These are phyloP conservation scores for Panagrolaimus sp. DNA, from an alignment of 1,140 invertebrate genomes.

Conservation along the genomic window DNA sequence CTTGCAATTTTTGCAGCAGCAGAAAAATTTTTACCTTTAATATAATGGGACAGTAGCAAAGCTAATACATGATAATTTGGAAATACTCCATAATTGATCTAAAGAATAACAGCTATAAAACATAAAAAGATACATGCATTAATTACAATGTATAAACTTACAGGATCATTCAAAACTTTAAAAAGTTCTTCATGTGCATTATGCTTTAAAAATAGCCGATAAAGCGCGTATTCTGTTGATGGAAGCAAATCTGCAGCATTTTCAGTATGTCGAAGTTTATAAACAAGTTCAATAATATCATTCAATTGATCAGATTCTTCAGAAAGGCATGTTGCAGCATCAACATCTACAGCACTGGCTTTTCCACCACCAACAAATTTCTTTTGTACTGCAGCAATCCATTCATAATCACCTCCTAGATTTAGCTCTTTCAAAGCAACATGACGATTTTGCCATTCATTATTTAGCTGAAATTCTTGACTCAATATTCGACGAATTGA, in stretches of 20 bases:
- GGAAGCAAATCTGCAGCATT: conserved; percentile 68
- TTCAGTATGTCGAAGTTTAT: conserved; percentile 66
- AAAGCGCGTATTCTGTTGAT: conserved; percentile 74
- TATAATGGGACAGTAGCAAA: conserved; percentile 73
- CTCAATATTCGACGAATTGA: conserved; percentile 15
- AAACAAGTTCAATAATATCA: conserved; percentile 50
- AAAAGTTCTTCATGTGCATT: conserved; percentile 66
- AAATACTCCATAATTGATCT: conserved; percentile 79
- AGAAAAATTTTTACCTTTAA: conserved; percentile 66
- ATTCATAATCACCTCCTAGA: conserved; percentile 50
- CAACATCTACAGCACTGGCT: conserved; percentile 54
- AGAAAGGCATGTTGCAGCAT: conserved; percentile 42
- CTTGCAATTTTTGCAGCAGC: conserved; percentile 71
- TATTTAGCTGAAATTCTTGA: conserved; percentile 21
- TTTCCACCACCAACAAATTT: conserved; percentile 51
- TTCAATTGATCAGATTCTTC: conserved; percentile 44
- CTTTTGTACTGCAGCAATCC: conserved; percentile 53
- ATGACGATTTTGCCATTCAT: conserved; percentile 37
- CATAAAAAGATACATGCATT: background rate
- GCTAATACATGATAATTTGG: conserved; percentile 73
- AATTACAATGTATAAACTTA: conserved; percentile 23
- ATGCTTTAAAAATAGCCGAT: conserved; percentile 67
- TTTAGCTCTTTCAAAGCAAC: conserved; percentile 31
- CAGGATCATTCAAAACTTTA: conserved; percentile 70
- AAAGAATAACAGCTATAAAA: no score